phyloP scores from a whole-genome alignment of 1,140 invertebrate species.

The Calliphora vicina region DNA sequence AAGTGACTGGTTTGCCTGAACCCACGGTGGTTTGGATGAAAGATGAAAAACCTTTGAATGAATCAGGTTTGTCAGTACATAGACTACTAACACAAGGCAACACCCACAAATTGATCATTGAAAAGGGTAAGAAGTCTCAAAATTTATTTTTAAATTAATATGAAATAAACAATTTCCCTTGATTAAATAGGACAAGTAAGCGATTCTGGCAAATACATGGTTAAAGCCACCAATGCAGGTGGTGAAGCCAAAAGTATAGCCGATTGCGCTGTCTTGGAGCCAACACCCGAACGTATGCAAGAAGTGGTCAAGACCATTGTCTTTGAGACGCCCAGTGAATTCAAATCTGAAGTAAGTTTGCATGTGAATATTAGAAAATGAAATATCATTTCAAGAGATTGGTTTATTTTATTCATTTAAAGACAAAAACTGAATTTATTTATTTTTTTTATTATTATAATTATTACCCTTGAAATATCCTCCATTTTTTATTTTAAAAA shows the following conservation, averaged over 20 bases:
- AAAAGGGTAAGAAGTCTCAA: conserved; percentile 68
- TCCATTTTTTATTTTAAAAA: not conserved
- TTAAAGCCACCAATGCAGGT: conserved; percentile 74
- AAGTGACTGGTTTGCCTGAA: conserved; percentile 78
- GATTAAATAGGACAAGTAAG: conserved; percentile 62
- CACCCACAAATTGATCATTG: conserved; percentile 72
- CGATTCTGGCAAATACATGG: conserved; percentile 78
- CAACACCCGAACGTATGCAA: conserved; percentile 73
- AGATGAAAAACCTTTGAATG: conserved; percentile 70
- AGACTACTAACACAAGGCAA: conserved; percentile 72
- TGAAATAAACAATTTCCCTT: not conserved
- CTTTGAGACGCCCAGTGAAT: conserved; percentile 65
- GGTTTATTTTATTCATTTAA: no score
- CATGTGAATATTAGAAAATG: conserved; percentile 51
- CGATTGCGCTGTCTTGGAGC: conserved; percentile 77
- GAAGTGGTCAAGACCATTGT: conserved; percentile 74
- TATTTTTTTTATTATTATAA: not conserved
- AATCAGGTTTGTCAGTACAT: conserved; percentile 61
- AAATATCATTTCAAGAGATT: not conserved
- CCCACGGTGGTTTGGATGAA: conserved; percentile 79
- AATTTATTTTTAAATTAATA: conserved; percentile 28
- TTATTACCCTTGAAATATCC: not conserved
- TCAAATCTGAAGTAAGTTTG: conserved; percentile 63
- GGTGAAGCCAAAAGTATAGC: conserved; percentile 81
- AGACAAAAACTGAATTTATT: conserved; percentile 54